Conservation (phyloP, 2,797 vertebrate genomes). For the Lepus townsendii region DNA sequence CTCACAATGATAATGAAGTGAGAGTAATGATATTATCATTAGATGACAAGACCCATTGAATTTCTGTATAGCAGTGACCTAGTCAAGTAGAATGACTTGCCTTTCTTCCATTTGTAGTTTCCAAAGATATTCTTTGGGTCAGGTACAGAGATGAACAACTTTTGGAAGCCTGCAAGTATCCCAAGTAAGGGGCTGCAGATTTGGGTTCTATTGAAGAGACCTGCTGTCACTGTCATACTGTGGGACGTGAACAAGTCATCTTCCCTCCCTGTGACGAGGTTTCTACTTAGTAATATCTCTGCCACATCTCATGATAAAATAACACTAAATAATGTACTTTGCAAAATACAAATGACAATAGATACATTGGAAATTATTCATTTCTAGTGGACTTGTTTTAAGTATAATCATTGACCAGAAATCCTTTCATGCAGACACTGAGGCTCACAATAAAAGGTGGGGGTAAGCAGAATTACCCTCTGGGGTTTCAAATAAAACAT, state of each 20-base stretch:
- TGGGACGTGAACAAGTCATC: background rate
- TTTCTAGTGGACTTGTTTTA: background rate
- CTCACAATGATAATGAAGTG: background rate
- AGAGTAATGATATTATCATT: background rate
- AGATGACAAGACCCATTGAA: background rate
- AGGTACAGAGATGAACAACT: background rate
- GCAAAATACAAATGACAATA: background rate
- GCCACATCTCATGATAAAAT: slow-evolving; percentile 18
- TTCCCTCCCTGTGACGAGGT: background rate
- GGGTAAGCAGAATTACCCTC: background rate
- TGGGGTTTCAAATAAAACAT: background rate
- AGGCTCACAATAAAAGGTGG: background rate
- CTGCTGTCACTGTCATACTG: background rate
- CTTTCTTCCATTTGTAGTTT: slow-evolving; percentile 57
- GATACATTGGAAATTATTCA: background rate
- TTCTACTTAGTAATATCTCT: slow-evolving; percentile 14
- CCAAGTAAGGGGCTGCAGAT: background rate
- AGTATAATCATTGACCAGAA: background rate
- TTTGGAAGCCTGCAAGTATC: background rate
- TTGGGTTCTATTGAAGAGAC: background rate
- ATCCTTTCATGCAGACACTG: background rate
- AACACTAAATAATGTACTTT: slow-evolving; percentile 11
- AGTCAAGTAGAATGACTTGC: background rate
- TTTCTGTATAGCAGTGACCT: slow-evolving; percentile 13
- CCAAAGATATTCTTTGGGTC: background rate